Evolutionary conservation across 2,888 invertebrate species (phyloP).

Genomic region (Pseudococcus jackbeardsleyi): DNA sequence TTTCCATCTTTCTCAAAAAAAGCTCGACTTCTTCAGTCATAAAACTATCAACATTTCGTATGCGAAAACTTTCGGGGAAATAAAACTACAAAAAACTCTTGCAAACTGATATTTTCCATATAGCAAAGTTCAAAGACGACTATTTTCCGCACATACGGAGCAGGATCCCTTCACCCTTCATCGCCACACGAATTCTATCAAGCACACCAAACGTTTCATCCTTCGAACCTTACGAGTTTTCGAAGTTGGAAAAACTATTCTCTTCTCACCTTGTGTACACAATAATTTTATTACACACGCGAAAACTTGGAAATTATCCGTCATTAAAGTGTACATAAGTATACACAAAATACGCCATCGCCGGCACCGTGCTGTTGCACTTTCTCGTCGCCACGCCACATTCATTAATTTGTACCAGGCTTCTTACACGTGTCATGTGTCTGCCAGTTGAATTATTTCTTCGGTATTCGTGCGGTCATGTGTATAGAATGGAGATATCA

Average conservation of each 20-base stretch:
- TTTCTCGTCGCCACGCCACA: not conserved
- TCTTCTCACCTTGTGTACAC: not conserved
- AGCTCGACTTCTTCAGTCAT: too few relatives aligned
- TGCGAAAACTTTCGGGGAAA: too few relatives aligned
- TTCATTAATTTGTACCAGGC: constrained; percentile 41
- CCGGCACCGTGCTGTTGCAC: not conserved
- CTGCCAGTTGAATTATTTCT: constrained; percentile 38
- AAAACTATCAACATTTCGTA: too few relatives aligned
- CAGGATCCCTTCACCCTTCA: too few relatives aligned
- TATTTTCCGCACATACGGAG: too few relatives aligned
- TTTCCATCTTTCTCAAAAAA: too few relatives aligned
- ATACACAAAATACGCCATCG: not conserved
- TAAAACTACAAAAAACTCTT: too few relatives aligned
- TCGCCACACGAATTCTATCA: too few relatives aligned
- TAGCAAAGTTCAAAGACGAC: too few relatives aligned
- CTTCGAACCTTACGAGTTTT: not conserved
- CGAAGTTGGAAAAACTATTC: not conserved
- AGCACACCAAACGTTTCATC: not conserved
- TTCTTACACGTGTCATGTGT: constrained; percentile 47
- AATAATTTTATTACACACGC: constrained; percentile 39
- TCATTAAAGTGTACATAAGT: not conserved
- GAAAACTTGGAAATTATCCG: constrained; percentile 18
- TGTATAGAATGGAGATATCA: constrained; percentile 39
- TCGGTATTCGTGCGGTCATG: constrained; percentile 14
- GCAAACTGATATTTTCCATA: too few relatives aligned